These are phyloP conservation scores for Phylloscopus collybita DNA, from an alignment of 2,797 vertebrate species.

Conservation along the genomic window DNA sequence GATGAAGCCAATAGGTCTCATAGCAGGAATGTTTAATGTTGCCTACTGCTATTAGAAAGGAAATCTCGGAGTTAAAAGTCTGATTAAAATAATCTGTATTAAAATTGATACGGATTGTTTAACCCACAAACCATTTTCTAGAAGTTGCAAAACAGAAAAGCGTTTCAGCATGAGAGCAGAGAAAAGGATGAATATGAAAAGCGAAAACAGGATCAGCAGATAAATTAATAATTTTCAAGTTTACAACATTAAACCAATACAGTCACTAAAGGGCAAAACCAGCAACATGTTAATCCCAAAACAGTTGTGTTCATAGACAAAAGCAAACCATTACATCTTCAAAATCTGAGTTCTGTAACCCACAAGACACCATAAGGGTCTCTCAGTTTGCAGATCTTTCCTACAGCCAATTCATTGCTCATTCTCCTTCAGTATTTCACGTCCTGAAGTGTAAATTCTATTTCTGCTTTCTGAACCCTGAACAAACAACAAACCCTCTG, in stretches of 20 bases:
- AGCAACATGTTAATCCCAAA: not conserved
- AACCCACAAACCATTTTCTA: not conserved
- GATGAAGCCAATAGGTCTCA: slow-evolving; percentile 65
- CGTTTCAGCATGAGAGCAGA: not conserved
- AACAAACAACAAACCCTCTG: slow-evolving; percentile 77
- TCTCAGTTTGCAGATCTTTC: not conserved
- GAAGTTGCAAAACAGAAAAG: not conserved
- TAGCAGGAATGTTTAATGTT: slow-evolving; percentile 51
- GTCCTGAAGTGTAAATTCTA: slow-evolving; percentile 75
- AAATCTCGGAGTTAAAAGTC: not conserved
- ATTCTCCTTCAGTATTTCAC: slow-evolving; percentile 7
- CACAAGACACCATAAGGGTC: not conserved
- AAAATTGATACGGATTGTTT: not conserved
- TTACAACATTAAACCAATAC: not conserved
- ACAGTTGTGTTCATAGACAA: not conserved
- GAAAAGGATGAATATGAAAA: not conserved
- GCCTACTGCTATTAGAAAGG: not conserved
- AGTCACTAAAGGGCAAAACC: not conserved
- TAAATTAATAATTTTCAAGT: not conserved
- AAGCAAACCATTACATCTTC: not conserved
- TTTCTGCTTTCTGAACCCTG: slow-evolving; percentile 75
- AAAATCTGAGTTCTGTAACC: not conserved
- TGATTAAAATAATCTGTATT: not conserved
- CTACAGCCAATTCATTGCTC: not conserved
- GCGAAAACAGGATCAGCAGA: not conserved